Base-by-base conservation (phyloP, 2,113 vertebrate species). In the Eudorcas thomsonii region DNA sequence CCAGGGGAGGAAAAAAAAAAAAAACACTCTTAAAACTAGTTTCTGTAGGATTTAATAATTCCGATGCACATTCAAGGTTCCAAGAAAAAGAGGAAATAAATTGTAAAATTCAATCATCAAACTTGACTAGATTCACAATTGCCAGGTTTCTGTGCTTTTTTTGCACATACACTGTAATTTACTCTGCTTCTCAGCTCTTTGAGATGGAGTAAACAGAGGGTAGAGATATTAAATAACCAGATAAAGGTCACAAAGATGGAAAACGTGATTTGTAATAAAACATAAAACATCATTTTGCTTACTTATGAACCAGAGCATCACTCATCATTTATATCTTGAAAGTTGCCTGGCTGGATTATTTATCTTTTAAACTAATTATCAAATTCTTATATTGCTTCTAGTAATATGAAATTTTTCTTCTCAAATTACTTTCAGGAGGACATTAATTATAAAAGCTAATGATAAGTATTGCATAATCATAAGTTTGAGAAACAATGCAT, bases 231-330 rank as follows among this genome's bases (percentile, higher is more conserved):
- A 94, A 88, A 48, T 28, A 93, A 57, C 21, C 33, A 50, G 3
- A 8, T 28, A 92, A 91, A 93, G 43, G 45, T 87, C 15, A n/a
- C 4, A 60, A 36, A 82, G 12, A 7, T 84, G 30, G 15, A 89
- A 80, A 11, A 25, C 19, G 4, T 54, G 26, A 71, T 92, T 88
- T 64, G 3, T 64, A 93, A 94, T 60, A 87, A 84, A 90, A 64
- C 15, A 94, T 60, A 87, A 84, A 88, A 74, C 23, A 55, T 90
- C 28, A 88, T 67, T 95, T 92, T 82, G 6, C 96, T 95, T 90
- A 23, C 50, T 78, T 87, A 6, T 80, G 52, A 90, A 48, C 81
- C 92, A 80, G 3, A 62, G 28, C 13, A 88, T 97, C 26, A 64
- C 10, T 96, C 39, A 48, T 83, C 16, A 96, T 96, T 89, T 85